A percentile compares a stretch with the other conserved stretches of the same genome.
Evolutionary conservation across 2,888 invertebrate genomes (phyloP).

Genomic region (Spatulosminthurus flaviceps): DNA sequence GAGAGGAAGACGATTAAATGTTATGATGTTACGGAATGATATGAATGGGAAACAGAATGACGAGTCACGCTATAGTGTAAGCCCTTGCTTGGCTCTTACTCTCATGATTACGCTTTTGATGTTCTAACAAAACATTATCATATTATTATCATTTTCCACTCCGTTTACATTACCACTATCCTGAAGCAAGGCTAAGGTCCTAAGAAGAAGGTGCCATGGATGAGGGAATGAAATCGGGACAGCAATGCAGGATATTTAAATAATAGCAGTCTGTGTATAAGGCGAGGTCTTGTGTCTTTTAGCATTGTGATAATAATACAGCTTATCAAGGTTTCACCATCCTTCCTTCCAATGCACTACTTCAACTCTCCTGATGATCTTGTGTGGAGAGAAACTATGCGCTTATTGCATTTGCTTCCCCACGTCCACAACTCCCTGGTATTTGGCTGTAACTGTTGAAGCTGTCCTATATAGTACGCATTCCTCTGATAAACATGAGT

Average conservation of each 20-base stretch:
- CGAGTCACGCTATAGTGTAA: slow-evolving; percentile 10
- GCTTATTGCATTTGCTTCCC: slow-evolving; percentile 23
- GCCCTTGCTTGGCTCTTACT: not conserved
- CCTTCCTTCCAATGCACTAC: not conserved
- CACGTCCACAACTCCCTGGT: slow-evolving; percentile 17
- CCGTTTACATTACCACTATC: slow-evolving; percentile 7
- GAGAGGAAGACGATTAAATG: slow-evolving; percentile 24
- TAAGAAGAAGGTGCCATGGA: not conserved
- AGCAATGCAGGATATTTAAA: too few relatives aligned
- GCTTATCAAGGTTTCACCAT: slow-evolving; percentile 13
- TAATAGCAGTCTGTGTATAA: not conserved
- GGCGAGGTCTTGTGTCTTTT: not conserved
- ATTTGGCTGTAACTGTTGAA: not conserved
- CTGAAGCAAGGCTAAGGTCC: not conserved
- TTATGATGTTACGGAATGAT: slow-evolving; percentile 29
- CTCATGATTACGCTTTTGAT: slow-evolving; percentile 39
- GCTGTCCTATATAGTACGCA: slow-evolving; percentile 11
- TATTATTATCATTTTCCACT: slow-evolving; percentile 39
- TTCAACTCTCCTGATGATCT: slow-evolving; percentile 2
- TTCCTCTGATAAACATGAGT: too few relatives aligned
- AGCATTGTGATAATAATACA: slow-evolving; percentile 12
- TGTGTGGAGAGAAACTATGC: slow-evolving; percentile 20
- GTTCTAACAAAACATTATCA: slow-evolving; percentile 29
- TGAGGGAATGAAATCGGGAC: too few relatives aligned
- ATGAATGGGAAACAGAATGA: slow-evolving; percentile 12